These are phyloP conservation scores for Girardinichthys multiradiatus DNA, from an alignment of 2,113 vertebrate species.

Conservation along the genomic window DNA sequence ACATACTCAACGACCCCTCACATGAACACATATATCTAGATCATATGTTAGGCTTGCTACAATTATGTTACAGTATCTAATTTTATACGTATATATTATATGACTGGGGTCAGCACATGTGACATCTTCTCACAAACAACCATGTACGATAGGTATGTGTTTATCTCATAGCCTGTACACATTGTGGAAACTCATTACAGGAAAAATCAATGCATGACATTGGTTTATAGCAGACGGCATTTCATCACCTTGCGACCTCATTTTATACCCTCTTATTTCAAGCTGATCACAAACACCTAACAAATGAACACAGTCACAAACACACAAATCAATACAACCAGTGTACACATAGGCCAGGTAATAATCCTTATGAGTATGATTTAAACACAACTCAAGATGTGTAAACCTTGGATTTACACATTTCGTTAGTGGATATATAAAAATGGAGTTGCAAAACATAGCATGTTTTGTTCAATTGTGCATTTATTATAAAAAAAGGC, in stretches of 20 bases:
- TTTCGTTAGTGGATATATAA: conserved; percentile 15
- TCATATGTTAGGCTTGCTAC: background rate
- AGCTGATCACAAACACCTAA: conserved; percentile 35
- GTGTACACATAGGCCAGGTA: conserved; percentile 24
- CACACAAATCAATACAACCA: conserved; percentile 53
- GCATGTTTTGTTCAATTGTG: background rate
- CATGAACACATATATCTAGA: background rate
- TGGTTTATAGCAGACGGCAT: conserved; percentile 47
- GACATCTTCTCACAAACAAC: background rate
- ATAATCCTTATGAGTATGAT: conserved; percentile 44
- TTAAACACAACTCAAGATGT: conserved; percentile 34
- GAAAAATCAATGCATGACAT: conserved; percentile 63
- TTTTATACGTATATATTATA: background rate
- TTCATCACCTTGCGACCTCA: conserved; percentile 62
- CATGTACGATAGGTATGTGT: background rate
- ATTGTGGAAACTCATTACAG: conserved; percentile 58
- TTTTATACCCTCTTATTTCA: conserved; percentile 52
- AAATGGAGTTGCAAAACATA: conserved; percentile 4
- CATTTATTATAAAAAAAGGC: background rate
- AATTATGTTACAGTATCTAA: background rate
- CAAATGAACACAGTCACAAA: conserved; percentile 34
- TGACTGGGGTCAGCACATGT: background rate
- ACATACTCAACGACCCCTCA: background rate
- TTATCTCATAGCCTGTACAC: conserved; percentile 31
- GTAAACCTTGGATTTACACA: conserved; percentile 18